Percentiles rank a stretch among this genome's conserved stretches.
Conservation (phyloP, 2,888 invertebrate genomes). For the Theodoxus fluviatilis region DNA sequence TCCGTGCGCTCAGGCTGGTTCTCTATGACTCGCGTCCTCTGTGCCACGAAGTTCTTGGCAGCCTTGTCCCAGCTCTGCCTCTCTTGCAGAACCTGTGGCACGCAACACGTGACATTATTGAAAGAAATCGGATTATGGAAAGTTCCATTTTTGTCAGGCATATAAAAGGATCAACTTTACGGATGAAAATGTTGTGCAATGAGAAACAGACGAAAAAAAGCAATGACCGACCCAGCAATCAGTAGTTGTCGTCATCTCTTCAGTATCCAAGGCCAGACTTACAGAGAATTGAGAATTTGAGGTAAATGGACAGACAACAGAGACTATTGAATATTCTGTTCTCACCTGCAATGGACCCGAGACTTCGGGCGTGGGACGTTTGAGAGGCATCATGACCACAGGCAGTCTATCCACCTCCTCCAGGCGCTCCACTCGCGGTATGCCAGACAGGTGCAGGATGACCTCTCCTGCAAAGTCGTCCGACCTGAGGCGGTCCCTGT, state of each 20-base stretch:
- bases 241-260: neutral
- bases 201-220: no score
- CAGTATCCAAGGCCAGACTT: neutral
- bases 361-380: slow-evolving; percentile 39
- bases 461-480: slow-evolving; percentile 61
- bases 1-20: slow-evolving; percentile 44
- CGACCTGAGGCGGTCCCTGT: slow-evolving; percentile 48
- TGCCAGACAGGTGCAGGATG: slow-evolving; percentile 42
- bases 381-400: slow-evolving; percentile 53
- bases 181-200: no score
- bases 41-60: slow-evolving; percentile 44
- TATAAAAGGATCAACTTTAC: no score
- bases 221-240: no score
- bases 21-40: slow-evolving; percentile 40
- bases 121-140: no score
- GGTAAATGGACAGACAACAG: neutral
- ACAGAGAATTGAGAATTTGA: no score
- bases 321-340: neutral
- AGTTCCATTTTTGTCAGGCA: no score
- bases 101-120: no score
- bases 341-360: slow-evolving; percentile 52
- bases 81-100: slow-evolving; percentile 46
- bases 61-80: slow-evolving; percentile 42
- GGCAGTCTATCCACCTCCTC: slow-evolving; percentile 48
- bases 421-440: slow-evolving; percentile 40